phyloP scores from a whole-genome alignment of 2,797 vertebrate genomes.

The Xenopus petersii region DNA sequence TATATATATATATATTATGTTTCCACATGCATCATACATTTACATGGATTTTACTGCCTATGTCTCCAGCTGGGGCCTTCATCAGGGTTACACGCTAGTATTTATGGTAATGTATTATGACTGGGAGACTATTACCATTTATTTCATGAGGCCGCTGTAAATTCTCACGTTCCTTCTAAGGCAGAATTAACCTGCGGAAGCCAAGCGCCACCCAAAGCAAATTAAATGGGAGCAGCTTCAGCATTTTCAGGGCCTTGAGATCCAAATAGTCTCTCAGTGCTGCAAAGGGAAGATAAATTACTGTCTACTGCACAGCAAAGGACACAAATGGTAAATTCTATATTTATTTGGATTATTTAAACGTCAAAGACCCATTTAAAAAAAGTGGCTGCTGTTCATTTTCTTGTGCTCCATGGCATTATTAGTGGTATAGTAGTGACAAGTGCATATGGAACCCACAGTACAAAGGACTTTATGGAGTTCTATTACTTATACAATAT shows the following conservation, averaged over 20 bases:
- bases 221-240: neutral
- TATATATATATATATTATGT: slow-evolving; percentile 22
- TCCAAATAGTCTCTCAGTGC: neutral
- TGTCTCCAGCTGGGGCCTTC: slow-evolving; percentile 29
- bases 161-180: slow-evolving; percentile 9
- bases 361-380: too few species aligned
- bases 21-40: slow-evolving; percentile 29
- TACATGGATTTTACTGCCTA: neutral
- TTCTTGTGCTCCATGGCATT: too few species aligned
- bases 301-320: too few species aligned
- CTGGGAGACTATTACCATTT: slow-evolving; percentile 23
- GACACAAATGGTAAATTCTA: too few species aligned
- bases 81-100: slow-evolving; percentile 32
- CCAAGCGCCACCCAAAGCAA: neutral
- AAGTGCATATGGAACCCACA: too few species aligned
- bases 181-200: neutral
- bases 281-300: neutral
- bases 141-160: slow-evolving; percentile 25
- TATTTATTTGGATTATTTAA: too few species aligned
- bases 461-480: too few species aligned
- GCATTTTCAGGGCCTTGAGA: neutral
- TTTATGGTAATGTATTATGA: slow-evolving; percentile 36
- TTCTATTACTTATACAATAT: too few species aligned
- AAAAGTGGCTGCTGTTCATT: too few species aligned
- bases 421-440: too few species aligned